Evolutionary conservation across 2,888 invertebrate genomes (phyloP).

Genomic region (Tridacna gigas): DNA sequence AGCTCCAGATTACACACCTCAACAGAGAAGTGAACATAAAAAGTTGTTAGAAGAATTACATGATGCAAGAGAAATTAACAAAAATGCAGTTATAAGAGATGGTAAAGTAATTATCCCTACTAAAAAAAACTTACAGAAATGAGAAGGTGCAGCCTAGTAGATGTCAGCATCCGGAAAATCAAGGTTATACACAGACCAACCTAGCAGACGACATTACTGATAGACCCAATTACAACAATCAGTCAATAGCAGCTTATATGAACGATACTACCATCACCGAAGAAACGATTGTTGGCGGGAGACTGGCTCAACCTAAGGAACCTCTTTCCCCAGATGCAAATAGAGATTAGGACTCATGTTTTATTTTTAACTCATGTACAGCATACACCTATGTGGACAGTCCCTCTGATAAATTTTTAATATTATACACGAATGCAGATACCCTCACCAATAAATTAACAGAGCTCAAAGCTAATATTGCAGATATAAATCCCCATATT

Average conservation of each 20-base stretch:
- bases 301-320: not conserved
- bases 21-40: not conserved
- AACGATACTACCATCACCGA: not conserved
- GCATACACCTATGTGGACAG: not conserved
- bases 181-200: not conserved
- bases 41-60: not conserved
- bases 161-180: not conserved
- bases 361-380: not conserved
- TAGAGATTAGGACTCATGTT: not conserved
- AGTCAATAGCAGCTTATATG: not conserved
- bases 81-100: no score
- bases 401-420: not conserved
- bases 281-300: not conserved
- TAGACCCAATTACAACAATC: not conserved
- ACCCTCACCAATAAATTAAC: not conserved
- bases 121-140: not conserved
- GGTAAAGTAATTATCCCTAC: no score
- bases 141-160: not conserved
- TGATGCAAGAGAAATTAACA: not conserved
- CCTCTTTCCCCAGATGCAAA: not conserved
- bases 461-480: not conserved
- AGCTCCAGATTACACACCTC: not conserved
- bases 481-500: not conserved
- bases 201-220: not conserved
- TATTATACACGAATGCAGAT: not conserved